Base-by-base conservation (phyloP, 2,797 vertebrate species). In the Rhinoraja longicauda region DNA sequence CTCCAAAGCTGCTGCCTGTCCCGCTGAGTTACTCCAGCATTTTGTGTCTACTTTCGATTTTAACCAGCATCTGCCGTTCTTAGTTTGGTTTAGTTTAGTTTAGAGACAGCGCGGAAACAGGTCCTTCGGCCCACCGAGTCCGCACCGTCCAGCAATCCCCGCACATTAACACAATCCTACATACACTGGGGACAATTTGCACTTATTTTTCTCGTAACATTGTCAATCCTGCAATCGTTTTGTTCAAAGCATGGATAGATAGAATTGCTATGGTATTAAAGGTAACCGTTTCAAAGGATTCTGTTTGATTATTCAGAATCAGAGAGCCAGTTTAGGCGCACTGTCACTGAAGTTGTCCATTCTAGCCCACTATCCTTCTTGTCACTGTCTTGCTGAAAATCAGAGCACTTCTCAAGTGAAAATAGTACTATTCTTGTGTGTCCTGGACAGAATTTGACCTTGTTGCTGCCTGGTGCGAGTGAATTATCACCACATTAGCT, bases 401-500 rank as follows among this genome's bases (percentile, higher is more conserved):
- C 7, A 77, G 76, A 77, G n/a, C 32, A 45, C 19, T 21, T 13
- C 39, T 39, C 6, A 24, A 78, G 84, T 64, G n/a, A 62, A 64
- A 64, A 57, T 84, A 62, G 29, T 62, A 57, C 57, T 62, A 57
- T 62, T 29, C 10, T n/a, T 64, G 29, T 64, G 84, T 32, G 29
- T 88, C 19, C 29, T 88, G 29, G 59, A 59, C 57, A 64, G 57
- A n/a, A 62, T 88, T 64, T 81, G 79, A 81, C 39, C 39, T 81
- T 81, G 77, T 79, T 62, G n/a, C 82, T 57, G 82, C 82, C 53
- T 86, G 29, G 29, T 32, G 26, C 88, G 57, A 62, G 84, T 64
- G 59, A 88, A 88, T 64, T 26, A 88, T 88, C 64, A 88, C 59
- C 88, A 64, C 84, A 88, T 88, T 64, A 64, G 29, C 26, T 64